Evolutionary conservation across 2,888 invertebrate genomes (phyloP), one percentile per base, ranked within the genome.

Genomic region (Tinea trinotella): DNA sequence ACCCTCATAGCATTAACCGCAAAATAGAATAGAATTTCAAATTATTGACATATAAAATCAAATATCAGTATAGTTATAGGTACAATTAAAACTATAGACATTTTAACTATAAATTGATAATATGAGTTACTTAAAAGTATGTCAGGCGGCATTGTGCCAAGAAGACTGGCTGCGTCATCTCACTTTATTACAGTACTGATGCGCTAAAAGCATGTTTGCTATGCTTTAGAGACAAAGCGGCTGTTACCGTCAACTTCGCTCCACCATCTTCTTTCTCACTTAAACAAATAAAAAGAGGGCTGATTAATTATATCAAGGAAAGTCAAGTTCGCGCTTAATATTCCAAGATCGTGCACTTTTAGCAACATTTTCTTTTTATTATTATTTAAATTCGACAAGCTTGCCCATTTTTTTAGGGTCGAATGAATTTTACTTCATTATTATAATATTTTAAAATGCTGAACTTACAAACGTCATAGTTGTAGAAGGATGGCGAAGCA

Each of bases 381-480:
- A n/a, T n/a, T n/a, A n/a, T 30, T 30, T 30, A 30, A 30, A 30
- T 30, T 30, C n/a, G 2, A 30, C 30, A 30, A 30, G 4, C 30
- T 30, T n/a, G n/a, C 7, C 7, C 30, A 30, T 2, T 7, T 30
- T 30, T 30, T 30, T 30, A 30, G 30, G 7, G 30, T 2, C 30
- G n/a, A 30, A 30, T 1, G 22, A 22, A 30, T 10, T 4, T 30
- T n/a, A 4, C 3, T 30, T 30, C 30, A 30, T 30, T 30, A 40
- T 40, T 40, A 15, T 13, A 40, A 40, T 40, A 40, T 40, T 40
- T 3, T 13, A 40, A 40, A 40, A 40, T 40, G 40, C 15, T 15
- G 40, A 12, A 7, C 13, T 6, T 40, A n/a, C 6, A 12, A 40
- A 15, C 7, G 40, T 40, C 40, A 40, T 40, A 40, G 40, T 40